Evolutionary conservation across 2,888 invertebrate species (phyloP), one percentile per base, ranked within the genome.

Genomic region (Hypolimnas misippus): DNA sequence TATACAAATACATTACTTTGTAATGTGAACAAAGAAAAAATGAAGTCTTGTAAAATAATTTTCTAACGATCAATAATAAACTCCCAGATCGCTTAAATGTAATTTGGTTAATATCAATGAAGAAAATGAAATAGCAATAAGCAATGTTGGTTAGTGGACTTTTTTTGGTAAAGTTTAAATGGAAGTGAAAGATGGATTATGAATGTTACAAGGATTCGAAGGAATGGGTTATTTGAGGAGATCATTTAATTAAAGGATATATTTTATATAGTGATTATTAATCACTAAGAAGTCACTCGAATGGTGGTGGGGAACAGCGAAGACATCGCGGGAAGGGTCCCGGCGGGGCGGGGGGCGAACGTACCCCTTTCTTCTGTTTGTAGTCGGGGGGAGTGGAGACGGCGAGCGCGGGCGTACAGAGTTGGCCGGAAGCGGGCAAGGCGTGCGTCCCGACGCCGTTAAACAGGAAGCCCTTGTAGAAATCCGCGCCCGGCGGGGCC

Each of bases 381-480:
- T 91, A 90, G 77, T 87, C 77, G 80, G 68, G 63, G 63, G 85
- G 80, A 74, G 80, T 78, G 78, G 83, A 73, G 76, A 77, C 74
- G 73, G 76, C 75, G 76, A 70, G 76, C 73, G 75, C 67, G 70
- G 71, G 73, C 73, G 74, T 70, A 63, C 71, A 69, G 79, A 76
- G 81, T 69, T 73, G 74, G 72, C 75, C 60, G 70, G 68, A 72
- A 68, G 73, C 79, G 78, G 81, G 76, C 78, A 72, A 76, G 79
- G 82, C 77, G 81, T 75, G 83, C 73, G 80, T 70, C 81, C 84
- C 79, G 79, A 86, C 89, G 93, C 94, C 94, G 94, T 94, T 95
- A 95, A 93, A 95, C 94, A 93, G 93, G 94, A 93, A 95, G 94
- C 93, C 94, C 95, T 96, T 96, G 96, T 95, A 96, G 96, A 94